A percentile compares a stretch with the other conserved stretches of the same genome.
phyloP scores from a whole-genome alignment of 2,888 invertebrate genomes.

The Meloe dianella region DNA sequence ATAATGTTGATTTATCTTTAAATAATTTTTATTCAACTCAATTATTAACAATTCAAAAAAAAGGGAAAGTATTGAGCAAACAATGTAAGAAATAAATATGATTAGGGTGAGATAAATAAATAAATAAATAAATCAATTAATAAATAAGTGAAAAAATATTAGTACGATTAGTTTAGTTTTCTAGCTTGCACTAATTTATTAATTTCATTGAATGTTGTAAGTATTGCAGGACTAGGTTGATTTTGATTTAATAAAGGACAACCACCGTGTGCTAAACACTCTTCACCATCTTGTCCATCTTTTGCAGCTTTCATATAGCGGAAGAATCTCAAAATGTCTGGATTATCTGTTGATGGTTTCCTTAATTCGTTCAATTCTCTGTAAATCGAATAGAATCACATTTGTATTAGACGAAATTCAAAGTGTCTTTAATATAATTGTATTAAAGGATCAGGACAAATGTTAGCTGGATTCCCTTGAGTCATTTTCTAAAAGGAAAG shows the following conservation, averaged over 20 bases:
- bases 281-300: constrained; percentile 81
- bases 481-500: too few relatives aligned
- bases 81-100: constrained; percentile 10
- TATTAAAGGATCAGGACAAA: background rate
- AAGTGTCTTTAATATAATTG: background rate
- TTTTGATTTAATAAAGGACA: constrained; percentile 70
- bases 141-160: constrained; percentile 31
- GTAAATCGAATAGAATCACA: constrained; percentile 47
- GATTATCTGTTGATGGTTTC: constrained; percentile 84
- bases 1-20: background rate
- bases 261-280: constrained; percentile 72
- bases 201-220: constrained; percentile 85
- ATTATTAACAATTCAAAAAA: background rate
- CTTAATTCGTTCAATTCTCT: constrained; percentile 86
- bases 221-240: constrained; percentile 79
- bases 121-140: constrained; percentile 40
- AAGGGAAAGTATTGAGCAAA: constrained; percentile 3
- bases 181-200: constrained; percentile 86
- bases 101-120: constrained; percentile 17
- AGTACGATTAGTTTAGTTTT: constrained; percentile 60
- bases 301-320: constrained; percentile 90
- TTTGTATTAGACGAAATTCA: background rate
- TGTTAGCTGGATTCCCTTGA: background rate
- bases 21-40: constrained; percentile 2
- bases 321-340: constrained; percentile 87